These are phyloP conservation scores for Caranx melampygus DNA, from an alignment of 2,113 vertebrate genomes.

Conservation along the genomic window DNA sequence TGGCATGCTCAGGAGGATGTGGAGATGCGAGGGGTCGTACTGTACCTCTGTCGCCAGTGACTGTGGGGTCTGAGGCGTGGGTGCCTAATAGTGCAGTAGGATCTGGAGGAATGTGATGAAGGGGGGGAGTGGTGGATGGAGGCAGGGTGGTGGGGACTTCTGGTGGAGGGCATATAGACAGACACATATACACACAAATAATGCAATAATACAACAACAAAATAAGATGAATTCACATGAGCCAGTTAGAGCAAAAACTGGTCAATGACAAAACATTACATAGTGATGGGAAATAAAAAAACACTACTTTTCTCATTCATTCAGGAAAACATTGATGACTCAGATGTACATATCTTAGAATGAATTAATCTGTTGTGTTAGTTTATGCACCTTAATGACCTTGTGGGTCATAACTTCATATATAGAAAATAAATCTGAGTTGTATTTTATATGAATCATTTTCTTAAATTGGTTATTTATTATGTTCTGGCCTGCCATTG, in stretches of 20 bases:
- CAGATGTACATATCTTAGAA: neutral
- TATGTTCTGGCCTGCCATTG: no score
- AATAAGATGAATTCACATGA: conserved; percentile 55
- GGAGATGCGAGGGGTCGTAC: conserved; percentile 81
- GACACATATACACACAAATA: conserved; percentile 84
- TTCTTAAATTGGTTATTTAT: no score
- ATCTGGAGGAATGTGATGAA: conserved; percentile 94
- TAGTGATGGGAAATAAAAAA: conserved; percentile 50
- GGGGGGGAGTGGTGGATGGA: conserved; percentile 95
- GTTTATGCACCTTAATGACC: neutral
- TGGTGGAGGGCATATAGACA: conserved; percentile 93
- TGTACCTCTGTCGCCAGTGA: conserved; percentile 94
- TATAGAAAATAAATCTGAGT: neutral
- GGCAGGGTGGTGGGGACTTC: conserved; percentile 94
- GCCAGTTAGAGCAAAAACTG: conserved; percentile 25
- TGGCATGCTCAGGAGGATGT: conserved; percentile 55
- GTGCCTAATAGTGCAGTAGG: conserved; percentile 91
- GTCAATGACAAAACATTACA: conserved; percentile 28
- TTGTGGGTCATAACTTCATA: no score
- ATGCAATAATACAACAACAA: conserved; percentile 57
- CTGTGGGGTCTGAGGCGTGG: conserved; percentile 90
- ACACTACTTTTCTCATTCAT: neutral
- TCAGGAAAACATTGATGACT: neutral
- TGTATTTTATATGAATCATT: neutral
- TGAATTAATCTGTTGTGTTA: neutral